phyloP scores from a whole-genome alignment of 1,140 invertebrate genomes.

The Penaeus vannamei region DNA sequence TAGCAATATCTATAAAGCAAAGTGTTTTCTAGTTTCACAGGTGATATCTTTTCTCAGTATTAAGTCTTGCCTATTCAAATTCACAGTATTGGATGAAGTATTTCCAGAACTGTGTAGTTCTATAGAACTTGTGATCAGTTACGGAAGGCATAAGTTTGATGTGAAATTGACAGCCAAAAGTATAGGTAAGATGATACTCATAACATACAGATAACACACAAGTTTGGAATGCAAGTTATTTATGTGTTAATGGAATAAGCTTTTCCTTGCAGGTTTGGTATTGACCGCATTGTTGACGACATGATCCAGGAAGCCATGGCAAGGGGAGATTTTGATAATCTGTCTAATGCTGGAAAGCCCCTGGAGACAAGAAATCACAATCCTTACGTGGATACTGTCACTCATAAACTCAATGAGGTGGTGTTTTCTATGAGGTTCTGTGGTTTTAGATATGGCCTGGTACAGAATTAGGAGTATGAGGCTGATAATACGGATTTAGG shows the following conservation, averaged over 20 bases:
- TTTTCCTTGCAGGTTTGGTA: constrained; percentile 78
- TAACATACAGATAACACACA: no score
- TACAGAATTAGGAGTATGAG: not conserved
- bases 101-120: not conserved
- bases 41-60: no score
- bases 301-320: constrained; percentile 91
- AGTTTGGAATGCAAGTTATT: not conserved
- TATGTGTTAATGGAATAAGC: not conserved
- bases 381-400: constrained; percentile 89
- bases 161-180: not conserved
- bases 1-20: no score
- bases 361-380: constrained; percentile 79
- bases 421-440: constrained; percentile 38
- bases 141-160: not conserved
- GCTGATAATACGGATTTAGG: no score
- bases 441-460: not conserved
- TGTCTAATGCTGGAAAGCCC: constrained; percentile 86
- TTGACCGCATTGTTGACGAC: constrained; percentile 91
- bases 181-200: no score
- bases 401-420: constrained; percentile 90
- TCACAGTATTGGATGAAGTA: not conserved
- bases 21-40: no score
- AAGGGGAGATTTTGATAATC: constrained; percentile 88
- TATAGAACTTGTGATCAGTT: not conserved
- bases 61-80: no score